Conservation (phyloP, 1,140 invertebrate genomes). For the Ostrea edulis region DNA sequence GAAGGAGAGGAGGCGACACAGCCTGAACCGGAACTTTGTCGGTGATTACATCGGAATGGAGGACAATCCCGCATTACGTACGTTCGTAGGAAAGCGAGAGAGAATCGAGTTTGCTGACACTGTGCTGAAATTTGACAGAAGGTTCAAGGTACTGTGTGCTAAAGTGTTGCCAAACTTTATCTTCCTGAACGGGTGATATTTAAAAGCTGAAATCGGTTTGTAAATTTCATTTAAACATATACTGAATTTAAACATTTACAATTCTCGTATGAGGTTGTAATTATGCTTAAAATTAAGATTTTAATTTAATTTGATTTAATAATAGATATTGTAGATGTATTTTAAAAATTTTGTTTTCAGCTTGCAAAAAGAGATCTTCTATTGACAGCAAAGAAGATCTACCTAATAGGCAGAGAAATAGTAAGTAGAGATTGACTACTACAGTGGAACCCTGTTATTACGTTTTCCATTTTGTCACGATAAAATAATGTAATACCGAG, state of each 20-base stretch:
- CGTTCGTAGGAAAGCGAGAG: conserved; percentile 84
- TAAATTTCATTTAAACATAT: no score
- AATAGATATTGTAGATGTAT: no score
- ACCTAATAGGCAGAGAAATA: conserved; percentile 69
- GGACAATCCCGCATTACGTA: conserved; percentile 82
- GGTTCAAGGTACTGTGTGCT: conserved; percentile 83
- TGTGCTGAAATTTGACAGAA: conserved; percentile 86
- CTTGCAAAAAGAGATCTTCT: conserved; percentile 85
- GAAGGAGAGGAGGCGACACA: conserved; percentile 85
- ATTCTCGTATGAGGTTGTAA: no score
- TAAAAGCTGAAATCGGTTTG: no score
- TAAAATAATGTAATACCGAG: no score
- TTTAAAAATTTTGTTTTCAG: conserved; percentile 59
- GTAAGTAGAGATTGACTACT: conserved; percentile 79
- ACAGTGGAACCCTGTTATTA: no score
- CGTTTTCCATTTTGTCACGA: no score
- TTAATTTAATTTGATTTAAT: no score
- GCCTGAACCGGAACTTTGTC: conserved; percentile 87
- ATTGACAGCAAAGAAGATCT: conserved; percentile 83
- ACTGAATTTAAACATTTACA: no score
- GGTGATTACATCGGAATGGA: conserved; percentile 89
- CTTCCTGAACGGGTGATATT: no score
- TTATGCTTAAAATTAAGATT: no score
- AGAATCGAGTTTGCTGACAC: conserved; percentile 86
- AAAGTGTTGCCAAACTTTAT: no score